phyloP scores from a whole-genome alignment of 2,888 invertebrate genomes.

The Chloroclystis v-ata region DNA sequence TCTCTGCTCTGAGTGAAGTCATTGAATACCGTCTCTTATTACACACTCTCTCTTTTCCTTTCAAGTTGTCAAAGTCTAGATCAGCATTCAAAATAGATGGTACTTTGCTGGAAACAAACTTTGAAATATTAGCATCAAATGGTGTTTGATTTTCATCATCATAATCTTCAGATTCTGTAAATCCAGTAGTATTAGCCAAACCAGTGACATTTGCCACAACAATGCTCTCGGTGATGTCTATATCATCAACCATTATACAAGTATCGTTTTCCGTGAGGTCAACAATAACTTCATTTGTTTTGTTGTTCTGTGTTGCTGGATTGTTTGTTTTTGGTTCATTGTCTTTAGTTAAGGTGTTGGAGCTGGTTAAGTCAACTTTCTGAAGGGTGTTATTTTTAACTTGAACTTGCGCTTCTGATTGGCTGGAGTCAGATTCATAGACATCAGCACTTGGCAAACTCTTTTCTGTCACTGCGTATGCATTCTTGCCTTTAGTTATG shows the following conservation, averaged over 20 bases:
- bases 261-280: constrained; percentile 52
- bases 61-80: constrained; percentile 68
- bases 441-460: constrained; percentile 69
- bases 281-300: constrained; percentile 36
- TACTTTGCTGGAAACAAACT: constrained; percentile 64
- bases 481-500: constrained; percentile 40
- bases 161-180: constrained; percentile 45
- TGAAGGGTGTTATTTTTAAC: constrained; percentile 26
- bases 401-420: constrained; percentile 39
- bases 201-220: constrained; percentile 67
- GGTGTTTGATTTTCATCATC: constrained; percentile 32
- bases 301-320: not conserved
- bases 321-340: not conserved
- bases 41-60: constrained; percentile 56
- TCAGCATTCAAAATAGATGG: constrained; percentile 65
- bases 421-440: constrained; percentile 76
- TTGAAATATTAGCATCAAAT: constrained; percentile 35
- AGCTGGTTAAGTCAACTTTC: constrained; percentile 33
- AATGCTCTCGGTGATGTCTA: constrained; percentile 55
- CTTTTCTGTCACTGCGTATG: constrained; percentile 59
- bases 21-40: constrained; percentile 58
- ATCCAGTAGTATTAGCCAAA: constrained; percentile 65
- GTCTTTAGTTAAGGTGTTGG: constrained; percentile 34
- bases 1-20: constrained; percentile 67
- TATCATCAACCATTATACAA: constrained; percentile 31